These are phyloP conservation scores for Gymnorhina tibicen DNA, from an alignment of 2,113 vertebrate genomes.

Conservation along the genomic window DNA sequence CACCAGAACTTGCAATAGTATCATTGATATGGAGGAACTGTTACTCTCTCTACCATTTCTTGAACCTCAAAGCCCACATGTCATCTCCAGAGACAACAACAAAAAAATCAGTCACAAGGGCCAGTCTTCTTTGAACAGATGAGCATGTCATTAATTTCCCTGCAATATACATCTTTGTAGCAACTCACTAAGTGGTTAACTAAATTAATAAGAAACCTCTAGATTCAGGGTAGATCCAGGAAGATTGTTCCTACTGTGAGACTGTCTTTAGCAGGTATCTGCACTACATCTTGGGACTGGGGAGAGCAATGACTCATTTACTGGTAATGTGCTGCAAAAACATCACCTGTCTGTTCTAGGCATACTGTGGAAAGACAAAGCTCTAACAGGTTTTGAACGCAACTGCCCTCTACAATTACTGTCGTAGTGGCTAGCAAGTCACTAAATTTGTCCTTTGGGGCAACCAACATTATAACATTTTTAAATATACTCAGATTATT, in stretches of 20 bases:
- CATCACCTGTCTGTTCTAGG: not conserved
- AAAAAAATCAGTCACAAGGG: not conserved
- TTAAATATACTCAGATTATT: not conserved
- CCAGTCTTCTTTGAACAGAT: not conserved
- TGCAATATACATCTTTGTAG: not conserved
- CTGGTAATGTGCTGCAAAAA: not conserved
- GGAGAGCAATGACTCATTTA: not conserved
- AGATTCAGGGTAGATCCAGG: not conserved
- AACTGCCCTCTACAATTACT: not conserved
- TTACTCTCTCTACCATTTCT: not conserved
- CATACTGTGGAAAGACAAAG: not conserved
- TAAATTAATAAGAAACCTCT: not conserved
- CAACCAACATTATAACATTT: not conserved
- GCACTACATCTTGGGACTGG: not conserved
- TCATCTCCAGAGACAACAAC: not conserved
- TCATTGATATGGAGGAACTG: not conserved
- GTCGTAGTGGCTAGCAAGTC: not conserved
- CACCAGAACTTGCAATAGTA: not conserved
- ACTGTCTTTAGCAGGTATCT: not conserved
- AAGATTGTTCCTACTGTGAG: not conserved
- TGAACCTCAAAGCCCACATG: not conserved
- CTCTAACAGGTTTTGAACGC: not conserved
- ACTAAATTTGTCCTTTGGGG: not conserved
- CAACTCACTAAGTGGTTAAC: not conserved
- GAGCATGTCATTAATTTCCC: not conserved